Evolutionary conservation across 2,888 invertebrate species (phyloP).

Genomic region (Tetranychus piercei): DNA sequence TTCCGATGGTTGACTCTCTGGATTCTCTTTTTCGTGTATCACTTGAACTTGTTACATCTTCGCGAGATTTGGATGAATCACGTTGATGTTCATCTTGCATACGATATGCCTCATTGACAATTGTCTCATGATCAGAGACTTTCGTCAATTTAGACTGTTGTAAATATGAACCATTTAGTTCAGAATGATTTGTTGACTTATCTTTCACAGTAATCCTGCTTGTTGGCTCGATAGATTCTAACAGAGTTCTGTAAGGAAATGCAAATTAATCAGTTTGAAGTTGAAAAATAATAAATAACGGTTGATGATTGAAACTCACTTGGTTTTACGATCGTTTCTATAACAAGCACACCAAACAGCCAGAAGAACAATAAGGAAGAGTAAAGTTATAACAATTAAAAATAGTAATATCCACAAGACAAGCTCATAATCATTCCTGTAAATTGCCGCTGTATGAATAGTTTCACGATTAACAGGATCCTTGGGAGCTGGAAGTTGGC

Average conservation of each 20-base stretch:
- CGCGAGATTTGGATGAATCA: background rate
- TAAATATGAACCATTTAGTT: background rate
- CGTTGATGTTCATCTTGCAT: background rate
- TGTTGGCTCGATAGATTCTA: background rate
- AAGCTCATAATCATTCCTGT: constrained; percentile 20
- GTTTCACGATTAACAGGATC: background rate
- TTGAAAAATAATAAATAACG: background rate
- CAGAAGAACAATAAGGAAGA: constrained; percentile 23
- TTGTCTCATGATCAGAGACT: background rate
- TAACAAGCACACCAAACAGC: constrained; percentile 19
- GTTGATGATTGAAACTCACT: background rate
- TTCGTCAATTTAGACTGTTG: background rate
- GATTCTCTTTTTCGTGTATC: background rate
- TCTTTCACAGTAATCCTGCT: background rate
- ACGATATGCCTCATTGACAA: background rate
- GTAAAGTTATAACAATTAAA: constrained; percentile 21
- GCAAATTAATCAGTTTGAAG: no score
- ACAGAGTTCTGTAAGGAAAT: background rate
- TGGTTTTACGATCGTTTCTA: background rate
- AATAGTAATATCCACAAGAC: constrained; percentile 24
- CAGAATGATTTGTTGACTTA: background rate
- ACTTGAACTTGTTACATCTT: background rate
- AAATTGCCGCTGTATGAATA: constrained; percentile 15
- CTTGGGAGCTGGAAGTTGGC: background rate
- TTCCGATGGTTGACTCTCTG: background rate